Evolutionary conservation across 2,113 vertebrate genomes (phyloP), one percentile per base, ranked within the genome.

Genomic region (Gallinago media): DNA sequence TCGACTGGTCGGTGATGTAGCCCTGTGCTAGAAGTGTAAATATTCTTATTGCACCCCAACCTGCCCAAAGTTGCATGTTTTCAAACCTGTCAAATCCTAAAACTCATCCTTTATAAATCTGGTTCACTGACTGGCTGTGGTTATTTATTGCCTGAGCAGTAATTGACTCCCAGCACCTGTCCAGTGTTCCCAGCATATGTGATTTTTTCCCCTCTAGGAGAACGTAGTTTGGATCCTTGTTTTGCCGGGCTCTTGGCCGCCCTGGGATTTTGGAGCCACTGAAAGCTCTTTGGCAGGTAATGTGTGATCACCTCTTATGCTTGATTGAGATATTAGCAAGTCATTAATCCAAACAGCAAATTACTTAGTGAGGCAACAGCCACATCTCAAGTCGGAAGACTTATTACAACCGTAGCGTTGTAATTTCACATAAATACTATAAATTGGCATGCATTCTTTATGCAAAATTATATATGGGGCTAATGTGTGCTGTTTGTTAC

Each of bases 11-110:
- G 58, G n/a, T 2, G 7, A 22, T 19, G 6, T 15, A 16, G n/a
- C 65, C 31, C 25, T 0, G 2, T 67, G 20, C 23, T 36, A 3
- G 4, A 9, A 6, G 8, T 0, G 6, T 20, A 26, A 14, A 34
- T 31, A 16, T 71, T 94, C 34, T 50, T 29, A 6, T 3, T 15
- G 23, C 14, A 9, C 22, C 42, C n/a, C 19, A 8, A 2, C 12
- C n/a, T 80, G 8, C 26, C 23, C 47, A 11, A n/a, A 47, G 19
- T 25, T 59, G 31, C 26, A 5, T 1, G 4, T 6, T 6, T 8
- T 66, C 88, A 59, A 65, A 71, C 38, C 47, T 59, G 8, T 63
- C 42, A 62, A 19, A 47, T 22, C 76, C 77, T 31, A 3, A 6
- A 56, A 27, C 17, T 3, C 4, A 1, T 68, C 46, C 63, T 29